phyloP scores from a whole-genome alignment of 2,113 vertebrate species.

The Pionites leucogaster region DNA sequence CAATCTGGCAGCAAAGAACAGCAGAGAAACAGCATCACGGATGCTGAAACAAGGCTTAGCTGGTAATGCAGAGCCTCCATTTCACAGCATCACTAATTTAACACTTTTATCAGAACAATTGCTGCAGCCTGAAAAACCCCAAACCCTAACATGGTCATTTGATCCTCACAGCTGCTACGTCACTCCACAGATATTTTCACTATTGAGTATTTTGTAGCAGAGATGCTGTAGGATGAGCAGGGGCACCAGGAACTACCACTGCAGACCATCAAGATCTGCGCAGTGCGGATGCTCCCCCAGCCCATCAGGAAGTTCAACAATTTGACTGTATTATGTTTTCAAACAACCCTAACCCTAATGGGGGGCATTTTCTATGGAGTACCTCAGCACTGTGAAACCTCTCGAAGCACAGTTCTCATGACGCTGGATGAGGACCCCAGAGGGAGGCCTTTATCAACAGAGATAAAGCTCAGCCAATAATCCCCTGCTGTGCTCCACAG shows the following conservation, averaged over 20 bases:
- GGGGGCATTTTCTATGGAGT: not conserved
- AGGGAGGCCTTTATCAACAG: slow-evolving; percentile 43
- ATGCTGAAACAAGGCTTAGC: not conserved
- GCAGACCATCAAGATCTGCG: not conserved
- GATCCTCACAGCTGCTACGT: not conserved
- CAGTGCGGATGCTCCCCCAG: not conserved
- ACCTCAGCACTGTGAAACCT: slow-evolving; percentile 40
- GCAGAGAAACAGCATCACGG: not conserved
- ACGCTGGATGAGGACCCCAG: slow-evolving; percentile 23
- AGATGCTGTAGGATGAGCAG: not conserved
- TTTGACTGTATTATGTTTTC: not conserved
- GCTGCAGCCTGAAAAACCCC: not conserved
- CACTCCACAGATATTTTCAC: not conserved
- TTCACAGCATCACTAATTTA: not conserved
- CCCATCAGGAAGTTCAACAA: not conserved
- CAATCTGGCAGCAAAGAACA: not conserved
- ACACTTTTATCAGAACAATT: not conserved
- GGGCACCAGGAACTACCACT: accelerated
- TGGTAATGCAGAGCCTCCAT: not conserved
- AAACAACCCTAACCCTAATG: not conserved
- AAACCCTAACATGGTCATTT: not conserved
- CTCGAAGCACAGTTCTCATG: slow-evolving; percentile 18
- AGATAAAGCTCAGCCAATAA: slow-evolving; percentile 60
- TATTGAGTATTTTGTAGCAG: not conserved
- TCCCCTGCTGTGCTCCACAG: slow-evolving; percentile 25